Base-by-base conservation (phyloP, 2,888 invertebrate species). In the Stenurella melanura region DNA sequence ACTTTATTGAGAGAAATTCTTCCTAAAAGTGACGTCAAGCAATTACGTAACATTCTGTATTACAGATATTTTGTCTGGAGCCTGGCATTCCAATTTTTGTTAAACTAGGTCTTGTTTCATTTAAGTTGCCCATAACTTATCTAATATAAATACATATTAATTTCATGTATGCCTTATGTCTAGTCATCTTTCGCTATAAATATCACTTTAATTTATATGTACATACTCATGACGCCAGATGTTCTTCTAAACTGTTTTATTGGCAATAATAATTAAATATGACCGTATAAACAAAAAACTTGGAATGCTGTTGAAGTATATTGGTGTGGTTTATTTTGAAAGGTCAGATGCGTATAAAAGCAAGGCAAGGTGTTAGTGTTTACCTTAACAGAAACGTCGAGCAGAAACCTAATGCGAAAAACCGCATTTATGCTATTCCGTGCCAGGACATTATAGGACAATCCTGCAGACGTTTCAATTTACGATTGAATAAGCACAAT, bases 221-320 rank as follows among this genome's bases (percentile, higher is more conserved):
- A 2, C 21, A 19, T 50, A 21, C 50, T 21, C 21, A 21, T 17
- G 21, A 67, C n/a, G 50, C 54, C 66, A 57, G 69, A 69, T 58
- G 57, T 57, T 57, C 11, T 10, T 57, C 17, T 10, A 7, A 57
- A 30, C 21, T 56, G 68, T 69, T 58, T 69, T 64, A 69, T 34
- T 30, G 30, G 38, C 38, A n/a, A 26, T 69, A 69, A 69, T 69
- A 58, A 67, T 67, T 54, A 67, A 34, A 57, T 69, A 56, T 58
- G 34, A 18, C 18, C 34, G 34, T 34, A 58, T 69, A 69, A 58
- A 56, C 30, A 56, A 17, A 30, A 30, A 50, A 34, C 5, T 38
- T 17, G 69, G 58, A 69, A 69, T 69, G 69, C 17, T 12, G 15
- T 38, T 34, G 12, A 30, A 61, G 18, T 19, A 34, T 34, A 6